Base-by-base conservation (phyloP, 2,797 vertebrate species). In the Lutjanus argentimaculatus region DNA sequence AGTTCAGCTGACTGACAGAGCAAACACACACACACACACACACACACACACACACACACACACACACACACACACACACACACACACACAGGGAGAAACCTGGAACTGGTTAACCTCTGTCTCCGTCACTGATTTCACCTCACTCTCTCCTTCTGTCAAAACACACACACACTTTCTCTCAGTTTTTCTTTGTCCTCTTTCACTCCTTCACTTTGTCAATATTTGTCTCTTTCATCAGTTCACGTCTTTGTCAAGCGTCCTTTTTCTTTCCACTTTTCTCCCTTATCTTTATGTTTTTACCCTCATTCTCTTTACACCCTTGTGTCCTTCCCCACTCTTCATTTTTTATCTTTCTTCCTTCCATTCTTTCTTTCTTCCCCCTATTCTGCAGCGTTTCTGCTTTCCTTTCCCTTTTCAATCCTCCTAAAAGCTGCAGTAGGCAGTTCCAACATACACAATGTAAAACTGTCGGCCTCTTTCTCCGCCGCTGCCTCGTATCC, bases 211-310 rank as follows among this genome's bases (percentile, higher is more conserved):
- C 36, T 75, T 56, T 69, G 66, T 68, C 16, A 64, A 40, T 86
- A 71, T 72, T 66, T 14, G 5, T 71, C 65, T 77, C 78, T 92
- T 94, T 96, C 93, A 79, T 96, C 95, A 84, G 94, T 93, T 91
- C 59, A 49, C 77, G 42, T 87, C 66, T 66, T 76, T 95, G 66
- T 95, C 93, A 82, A 95, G 95, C 95, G 94, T 96, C 96, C 90
- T 88, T 64, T 55, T 53, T 62, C 30, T 25, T 30, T 59, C 25
- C 13, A 1, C 51, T 42, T 77, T 64, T 95, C 95, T 96, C 17
- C 14, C 40, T 53, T 36, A 36, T 46, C 3, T 85, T 83, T 96
- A 94, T 88, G 95, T 25, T 21, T n/a, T 51, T 43, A 63, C 1
- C 12, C 40, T 14, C 22, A 36, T 46, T 46, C 45, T 58, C 53